Evolutionary conservation across 1,140 invertebrate genomes (phyloP), one percentile per base, ranked within the genome.

Genomic region (Trichonephila clavata): DNA sequence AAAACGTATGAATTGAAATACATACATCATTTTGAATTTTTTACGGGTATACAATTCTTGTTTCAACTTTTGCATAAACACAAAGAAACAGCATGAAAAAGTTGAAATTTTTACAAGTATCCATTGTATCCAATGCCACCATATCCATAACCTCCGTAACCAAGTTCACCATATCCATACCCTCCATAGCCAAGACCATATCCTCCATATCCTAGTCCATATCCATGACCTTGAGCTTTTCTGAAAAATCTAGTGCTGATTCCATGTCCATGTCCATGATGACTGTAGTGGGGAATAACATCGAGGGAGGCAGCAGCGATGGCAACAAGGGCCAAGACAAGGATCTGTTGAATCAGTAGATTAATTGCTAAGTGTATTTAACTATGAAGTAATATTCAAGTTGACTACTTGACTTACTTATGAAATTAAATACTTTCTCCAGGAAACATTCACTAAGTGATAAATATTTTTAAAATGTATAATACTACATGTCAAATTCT

Each of bases 221-320:
- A 77, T 27, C 68, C 68, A 21, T 90, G 50, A 16, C 50, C 71
- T 27, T 77, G 88, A 21, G 88, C 65, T 20, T 90, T 90, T 21
- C 8, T 80, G 50, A 90, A 90, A 20, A 59, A 90, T 21, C 88
- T 50, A 5, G 8, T 57, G 50, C 88, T 90, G 21, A 90, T 50
- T 27, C 88, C 88, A 10, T 90, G 60, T 27, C 88, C 88, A 21
- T 88, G 21, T 24, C 88, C 88, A 27, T 90, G 88, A 5, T 81
- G 32, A 32, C 43, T 32, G 24, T 80, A 32, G 39, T 90, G 88
- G n/a, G 39, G 71, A 39, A 90, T 90, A 18, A 90, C 88, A 21
- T 90, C 88, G 10, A 24, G 0, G 13, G 71, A 88, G 16, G 18
- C 14, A 20, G 43, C 68, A 39, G 71, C 68, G 21, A 90, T 32